A percentile compares a stretch with the other conserved stretches of the same genome.
phyloP scores from a whole-genome alignment of 2,113 vertebrate species.

The Apistogramma diplotaenia region DNA sequence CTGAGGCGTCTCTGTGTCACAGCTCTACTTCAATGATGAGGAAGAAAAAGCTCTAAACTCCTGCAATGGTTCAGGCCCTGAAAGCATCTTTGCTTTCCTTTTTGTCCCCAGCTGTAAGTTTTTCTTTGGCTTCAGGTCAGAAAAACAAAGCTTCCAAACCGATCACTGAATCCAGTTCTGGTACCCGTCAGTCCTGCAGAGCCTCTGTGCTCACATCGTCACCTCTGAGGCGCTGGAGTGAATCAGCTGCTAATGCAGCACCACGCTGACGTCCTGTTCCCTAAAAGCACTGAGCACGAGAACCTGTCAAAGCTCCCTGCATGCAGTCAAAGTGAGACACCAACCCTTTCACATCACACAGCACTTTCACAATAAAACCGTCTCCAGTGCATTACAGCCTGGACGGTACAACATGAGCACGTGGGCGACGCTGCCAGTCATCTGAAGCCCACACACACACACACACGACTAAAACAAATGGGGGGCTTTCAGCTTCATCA shows the following conservation, averaged over 20 bases:
- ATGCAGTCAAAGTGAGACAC: not conserved
- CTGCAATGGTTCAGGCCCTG: accelerated
- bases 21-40: not conserved
- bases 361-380: not conserved
- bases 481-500: not conserved
- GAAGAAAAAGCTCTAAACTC: not conserved
- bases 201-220: not conserved
- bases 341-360: not conserved
- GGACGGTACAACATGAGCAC: not conserved
- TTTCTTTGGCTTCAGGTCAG: not conserved
- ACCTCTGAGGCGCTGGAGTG: not conserved
- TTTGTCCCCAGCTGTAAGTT: no score
- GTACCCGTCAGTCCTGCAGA: not conserved
- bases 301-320: not conserved
- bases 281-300: not conserved
- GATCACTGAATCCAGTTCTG: not conserved
- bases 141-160: not conserved
- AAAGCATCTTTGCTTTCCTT: no score
- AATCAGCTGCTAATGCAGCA: not conserved
- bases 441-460: not conserved
- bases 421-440: not conserved
- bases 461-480: not conserved
- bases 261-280: not conserved
- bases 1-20: not conserved
- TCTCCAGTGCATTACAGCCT: not conserved